Percentiles rank a stretch among this genome's conserved stretches.
Conservation (phyloP, 2,797 vertebrate species). For the Xenops minutus region DNA sequence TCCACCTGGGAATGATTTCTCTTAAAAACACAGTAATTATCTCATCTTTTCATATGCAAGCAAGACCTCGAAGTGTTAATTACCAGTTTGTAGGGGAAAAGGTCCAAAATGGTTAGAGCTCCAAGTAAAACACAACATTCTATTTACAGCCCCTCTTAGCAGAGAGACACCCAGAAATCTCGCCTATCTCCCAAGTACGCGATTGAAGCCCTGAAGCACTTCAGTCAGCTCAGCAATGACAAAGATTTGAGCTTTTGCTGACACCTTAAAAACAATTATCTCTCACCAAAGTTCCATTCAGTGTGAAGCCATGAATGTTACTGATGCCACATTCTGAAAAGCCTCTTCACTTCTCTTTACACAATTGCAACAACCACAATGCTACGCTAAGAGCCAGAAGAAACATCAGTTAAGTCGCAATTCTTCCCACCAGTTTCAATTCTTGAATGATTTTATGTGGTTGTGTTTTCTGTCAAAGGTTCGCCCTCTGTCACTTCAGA, state of each 20-base stretch:
- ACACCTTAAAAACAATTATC: slow-evolving; percentile 21
- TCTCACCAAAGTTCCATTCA: neutral
- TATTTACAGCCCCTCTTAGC: neutral
- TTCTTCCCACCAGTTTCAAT: neutral
- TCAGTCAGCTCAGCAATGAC: slow-evolving; percentile 20
- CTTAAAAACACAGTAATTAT: neutral
- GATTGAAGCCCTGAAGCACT: neutral
- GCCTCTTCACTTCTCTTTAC: neutral
- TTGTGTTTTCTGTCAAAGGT: neutral
- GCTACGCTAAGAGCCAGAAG: neutral
- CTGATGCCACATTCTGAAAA: neutral
- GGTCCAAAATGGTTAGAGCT: neutral
- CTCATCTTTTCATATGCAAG: neutral
- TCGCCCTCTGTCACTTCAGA: neutral
- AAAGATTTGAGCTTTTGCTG: slow-evolving; percentile 5
- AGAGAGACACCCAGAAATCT: neutral
- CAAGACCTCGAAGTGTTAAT: neutral
- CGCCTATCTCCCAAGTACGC: neutral
- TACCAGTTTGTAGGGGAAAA: neutral
- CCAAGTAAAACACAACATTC: neutral
- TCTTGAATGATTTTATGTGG: neutral
- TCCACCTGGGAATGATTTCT: neutral
- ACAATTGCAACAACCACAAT: neutral
- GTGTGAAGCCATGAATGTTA: neutral
- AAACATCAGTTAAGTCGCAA: neutral